Percentiles rank a stretch among this genome's conserved stretches.
Conservation (phyloP, 2,113 vertebrate species). For the Caretta caretta region DNA sequence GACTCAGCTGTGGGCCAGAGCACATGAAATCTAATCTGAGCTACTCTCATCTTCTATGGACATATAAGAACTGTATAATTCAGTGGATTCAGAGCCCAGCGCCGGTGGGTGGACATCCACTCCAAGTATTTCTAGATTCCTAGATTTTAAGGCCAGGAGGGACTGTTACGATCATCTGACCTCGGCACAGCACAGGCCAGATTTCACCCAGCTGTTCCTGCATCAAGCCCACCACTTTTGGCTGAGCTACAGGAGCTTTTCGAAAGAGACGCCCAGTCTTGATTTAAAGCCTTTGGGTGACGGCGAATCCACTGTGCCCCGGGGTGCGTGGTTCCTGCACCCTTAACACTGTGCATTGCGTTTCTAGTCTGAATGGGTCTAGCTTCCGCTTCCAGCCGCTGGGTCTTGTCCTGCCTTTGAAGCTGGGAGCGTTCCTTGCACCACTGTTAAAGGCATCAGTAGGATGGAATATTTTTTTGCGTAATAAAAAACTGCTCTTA, state of each 20-base stretch:
- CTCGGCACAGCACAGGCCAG: not conserved
- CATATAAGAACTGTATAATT: accelerated
- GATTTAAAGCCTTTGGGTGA: accelerated
- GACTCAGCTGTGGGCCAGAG: not conserved
- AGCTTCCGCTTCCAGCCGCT: not conserved
- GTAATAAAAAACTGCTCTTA: not conserved
- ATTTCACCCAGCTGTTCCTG: not conserved
- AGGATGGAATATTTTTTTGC: not conserved
- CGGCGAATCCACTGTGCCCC: not conserved
- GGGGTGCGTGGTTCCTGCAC: not conserved
- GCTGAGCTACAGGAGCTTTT: not conserved
- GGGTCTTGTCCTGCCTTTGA: not conserved
- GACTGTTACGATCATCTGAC: not conserved
- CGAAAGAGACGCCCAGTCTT: not conserved
- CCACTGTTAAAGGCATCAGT: not conserved
- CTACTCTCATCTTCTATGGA: not conserved
- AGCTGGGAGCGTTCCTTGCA: not conserved
- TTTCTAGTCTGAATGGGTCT: conserved; percentile 27
- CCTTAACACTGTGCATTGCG: not conserved
- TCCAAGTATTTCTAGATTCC: not conserved
- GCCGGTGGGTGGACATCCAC: too few species aligned
- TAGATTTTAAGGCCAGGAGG: not conserved
- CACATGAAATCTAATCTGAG: not conserved
- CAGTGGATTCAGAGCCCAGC: not conserved
- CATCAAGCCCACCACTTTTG: not conserved